These are phyloP conservation scores for Heteromormyrus szaboi DNA, from an alignment of 2,797 vertebrate species.

Conservation along the genomic window DNA sequence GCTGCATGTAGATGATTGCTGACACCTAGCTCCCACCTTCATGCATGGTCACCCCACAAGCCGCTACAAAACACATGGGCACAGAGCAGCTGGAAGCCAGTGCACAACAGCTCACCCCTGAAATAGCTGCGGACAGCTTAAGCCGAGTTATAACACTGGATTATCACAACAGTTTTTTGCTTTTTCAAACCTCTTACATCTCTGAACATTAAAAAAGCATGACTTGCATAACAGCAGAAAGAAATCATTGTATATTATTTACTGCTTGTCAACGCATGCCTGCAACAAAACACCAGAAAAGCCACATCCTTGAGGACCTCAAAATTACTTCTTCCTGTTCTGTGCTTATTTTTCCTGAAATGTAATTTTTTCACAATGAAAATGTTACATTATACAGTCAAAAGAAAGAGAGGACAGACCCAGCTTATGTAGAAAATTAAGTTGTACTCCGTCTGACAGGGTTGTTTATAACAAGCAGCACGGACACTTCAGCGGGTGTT, in stretches of 20 bases:
- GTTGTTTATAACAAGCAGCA: conserved; percentile 46
- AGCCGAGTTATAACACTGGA: not conserved
- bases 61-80: not conserved
- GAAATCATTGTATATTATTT: conserved; percentile 41
- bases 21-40: conserved; percentile 2
- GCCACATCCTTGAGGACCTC: not conserved
- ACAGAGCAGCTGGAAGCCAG: conserved; percentile 3
- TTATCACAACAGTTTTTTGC: not conserved
- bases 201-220: conserved; percentile 18
- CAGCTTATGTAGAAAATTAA: conserved; percentile 50
- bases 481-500: conserved; percentile 54
- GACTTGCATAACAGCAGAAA: conserved; percentile 40
- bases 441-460: conserved; percentile 57
- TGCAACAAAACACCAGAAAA: not conserved
- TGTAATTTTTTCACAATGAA: not conserved
- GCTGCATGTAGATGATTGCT: not conserved
- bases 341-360: not conserved
- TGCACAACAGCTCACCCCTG: not conserved
- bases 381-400: not conserved
- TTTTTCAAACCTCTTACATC: not conserved
- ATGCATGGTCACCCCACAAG: not conserved
- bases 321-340: not conserved
- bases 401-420: conserved; percentile 9
- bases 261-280: conserved; percentile 25
- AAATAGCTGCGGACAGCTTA: conserved; percentile 9